phyloP scores from a whole-genome alignment of 2,797 vertebrate species.

The Melanotaenia parkinsoni region DNA sequence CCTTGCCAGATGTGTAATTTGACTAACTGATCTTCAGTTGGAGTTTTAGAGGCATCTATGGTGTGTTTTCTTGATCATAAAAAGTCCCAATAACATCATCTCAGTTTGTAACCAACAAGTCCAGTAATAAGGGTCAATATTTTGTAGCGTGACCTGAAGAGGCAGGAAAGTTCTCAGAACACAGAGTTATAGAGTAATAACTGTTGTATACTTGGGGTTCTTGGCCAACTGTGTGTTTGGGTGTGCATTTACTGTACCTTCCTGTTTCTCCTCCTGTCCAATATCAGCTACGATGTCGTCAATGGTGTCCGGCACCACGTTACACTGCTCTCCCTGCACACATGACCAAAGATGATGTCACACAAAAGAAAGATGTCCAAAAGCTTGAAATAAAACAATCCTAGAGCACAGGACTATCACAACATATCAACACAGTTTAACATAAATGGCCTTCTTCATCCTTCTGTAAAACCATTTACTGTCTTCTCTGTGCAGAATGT shows the following conservation, averaged over 20 bases:
- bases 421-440: not conserved
- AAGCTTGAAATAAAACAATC: not conserved
- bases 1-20: slow-evolving; percentile 21
- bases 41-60: slow-evolving; percentile 26
- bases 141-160: slow-evolving; percentile 10
- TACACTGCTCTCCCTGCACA: slow-evolving; percentile 94
- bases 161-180: slow-evolving; percentile 15
- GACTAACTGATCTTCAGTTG: slow-evolving; percentile 28
- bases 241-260: slow-evolving; percentile 81
- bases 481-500: not conserved
- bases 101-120: not conserved
- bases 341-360: slow-evolving; percentile 16
- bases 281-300: slow-evolving; percentile 96
- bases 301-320: slow-evolving; percentile 92
- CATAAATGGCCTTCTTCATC: not conserved
- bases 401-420: not conserved
- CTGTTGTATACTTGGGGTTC: not conserved
- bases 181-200: slow-evolving; percentile 5
- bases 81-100: not conserved
- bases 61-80: slow-evolving; percentile 32
- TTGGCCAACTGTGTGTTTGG: not conserved
- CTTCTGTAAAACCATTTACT: not conserved
- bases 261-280: slow-evolving; percentile 91
- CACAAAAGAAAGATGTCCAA: not conserved
- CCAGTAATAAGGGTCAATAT: slow-evolving; percentile 12